These are phyloP conservation scores for Lithobates pipiens DNA, from an alignment of 2,797 vertebrate species.

Conservation along the genomic window DNA sequence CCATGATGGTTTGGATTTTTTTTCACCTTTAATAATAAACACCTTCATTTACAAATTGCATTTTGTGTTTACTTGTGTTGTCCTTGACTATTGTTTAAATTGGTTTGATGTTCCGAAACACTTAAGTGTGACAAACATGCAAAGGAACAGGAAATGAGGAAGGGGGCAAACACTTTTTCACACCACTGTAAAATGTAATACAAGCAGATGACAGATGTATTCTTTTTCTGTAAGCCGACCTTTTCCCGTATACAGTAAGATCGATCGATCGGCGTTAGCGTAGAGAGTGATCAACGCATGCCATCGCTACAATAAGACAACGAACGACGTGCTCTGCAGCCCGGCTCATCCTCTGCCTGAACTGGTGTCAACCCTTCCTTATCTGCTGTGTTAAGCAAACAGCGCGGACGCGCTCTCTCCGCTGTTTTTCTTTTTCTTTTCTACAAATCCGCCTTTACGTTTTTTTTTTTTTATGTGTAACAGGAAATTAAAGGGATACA, in stretches of 20 bases:
- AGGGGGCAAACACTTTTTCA: no score
- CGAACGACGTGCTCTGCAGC: neutral
- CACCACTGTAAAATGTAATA: no score
- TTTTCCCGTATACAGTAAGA: neutral
- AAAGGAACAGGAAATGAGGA: no score
- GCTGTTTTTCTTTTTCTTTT: slow-evolving; percentile 6
- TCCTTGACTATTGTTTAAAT: no score
- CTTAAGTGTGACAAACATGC: no score
- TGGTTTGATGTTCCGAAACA: no score
- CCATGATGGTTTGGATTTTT: no score
- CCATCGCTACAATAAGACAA: neutral
- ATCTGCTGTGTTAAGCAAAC: slow-evolving; percentile 18
- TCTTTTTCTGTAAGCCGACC: neutral
- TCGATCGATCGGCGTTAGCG: neutral
- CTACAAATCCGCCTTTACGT: neutral
- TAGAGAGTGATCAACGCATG: neutral
- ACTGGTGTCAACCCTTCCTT: neutral
- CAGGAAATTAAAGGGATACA: slow-evolving; percentile 48
- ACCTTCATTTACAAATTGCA: no score
- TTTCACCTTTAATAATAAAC: no score
- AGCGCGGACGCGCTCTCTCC: neutral
- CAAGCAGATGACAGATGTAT: neutral
- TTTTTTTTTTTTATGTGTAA: slow-evolving; percentile 27
- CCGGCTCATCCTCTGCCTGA: neutral
- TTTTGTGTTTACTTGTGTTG: no score